A percentile compares a stretch with the other conserved stretches of the same genome.
These are phyloP conservation scores for Cardiocondyla obscurior DNA, from an alignment of 1,140 invertebrate genomes.

Conservation along the genomic window DNA sequence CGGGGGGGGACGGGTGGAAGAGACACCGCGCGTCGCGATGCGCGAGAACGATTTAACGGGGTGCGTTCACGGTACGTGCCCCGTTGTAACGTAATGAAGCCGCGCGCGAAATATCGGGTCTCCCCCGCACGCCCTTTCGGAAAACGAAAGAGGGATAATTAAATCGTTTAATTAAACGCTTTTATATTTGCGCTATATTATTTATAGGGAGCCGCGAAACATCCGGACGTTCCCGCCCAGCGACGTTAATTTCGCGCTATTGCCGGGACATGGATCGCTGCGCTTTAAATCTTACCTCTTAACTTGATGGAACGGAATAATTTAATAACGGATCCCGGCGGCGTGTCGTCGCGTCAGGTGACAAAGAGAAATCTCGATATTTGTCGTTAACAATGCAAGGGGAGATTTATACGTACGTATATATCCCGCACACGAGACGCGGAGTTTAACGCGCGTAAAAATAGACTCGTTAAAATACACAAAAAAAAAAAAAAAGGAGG, in stretches of 20 bases:
- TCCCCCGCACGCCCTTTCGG: not conserved
- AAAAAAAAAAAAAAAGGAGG: not conserved
- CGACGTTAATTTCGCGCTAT: not conserved
- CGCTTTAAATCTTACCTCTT: not conserved
- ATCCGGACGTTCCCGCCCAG: not conserved
- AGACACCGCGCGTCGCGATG: not conserved
- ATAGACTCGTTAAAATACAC: not conserved
- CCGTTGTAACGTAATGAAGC: constrained; percentile 31
- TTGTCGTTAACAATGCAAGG: not conserved
- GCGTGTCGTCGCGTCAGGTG: not conserved
- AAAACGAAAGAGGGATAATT: constrained; percentile 22
- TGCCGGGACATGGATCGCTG: not conserved
- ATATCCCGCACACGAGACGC: not conserved
- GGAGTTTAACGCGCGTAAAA: not conserved
- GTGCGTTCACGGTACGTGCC: constrained; percentile 9
- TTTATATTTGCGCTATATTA: constrained; percentile 1
- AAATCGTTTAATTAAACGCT: constrained; percentile 31
- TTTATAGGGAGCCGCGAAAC: not conserved
- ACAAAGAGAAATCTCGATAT: not conserved
- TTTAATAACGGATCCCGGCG: not conserved
- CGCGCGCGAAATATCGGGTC: constrained; percentile 21
- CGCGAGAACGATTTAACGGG: constrained; percentile 25
- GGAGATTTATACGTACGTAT: not conserved
- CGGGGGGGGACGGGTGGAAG: not conserved
- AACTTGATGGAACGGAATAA: not conserved